Evolutionary conservation across 53 echinoderm and acorn worm genomes (phyloP).

Genomic region (Hippasteria phrygiana): DNA sequence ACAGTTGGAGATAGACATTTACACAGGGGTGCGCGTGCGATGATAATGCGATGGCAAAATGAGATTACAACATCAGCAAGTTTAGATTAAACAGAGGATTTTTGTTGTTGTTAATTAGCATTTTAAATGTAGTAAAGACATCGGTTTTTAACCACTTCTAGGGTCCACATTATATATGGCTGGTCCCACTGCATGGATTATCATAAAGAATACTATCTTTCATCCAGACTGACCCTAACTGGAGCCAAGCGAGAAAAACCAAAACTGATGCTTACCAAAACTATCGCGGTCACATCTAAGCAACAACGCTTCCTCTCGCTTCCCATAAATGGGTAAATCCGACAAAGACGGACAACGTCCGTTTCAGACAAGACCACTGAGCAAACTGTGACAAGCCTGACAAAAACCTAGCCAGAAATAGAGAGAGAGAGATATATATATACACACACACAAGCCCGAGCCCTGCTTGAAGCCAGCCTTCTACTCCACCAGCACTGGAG

Average conservation of each 20-base stretch:
- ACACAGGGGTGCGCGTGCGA: no score
- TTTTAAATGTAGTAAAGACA: no score
- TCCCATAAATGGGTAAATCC: slow-evolving; percentile 1
- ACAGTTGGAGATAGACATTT: no score
- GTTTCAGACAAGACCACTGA: slow-evolving; percentile 36
- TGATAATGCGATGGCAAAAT: no score
- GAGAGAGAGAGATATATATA: slow-evolving; percentile 6
- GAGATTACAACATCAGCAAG: no score
- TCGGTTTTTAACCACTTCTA: background rate
- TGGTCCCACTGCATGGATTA: background rate
- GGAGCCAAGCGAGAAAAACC: background rate
- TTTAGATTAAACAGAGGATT: no score
- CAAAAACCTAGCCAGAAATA: slow-evolving; percentile 47
- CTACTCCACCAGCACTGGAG: slow-evolving; percentile 43
- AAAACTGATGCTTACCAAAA: slow-evolving; percentile 34
- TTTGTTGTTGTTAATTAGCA: no score
- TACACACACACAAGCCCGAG: slow-evolving; percentile 16
- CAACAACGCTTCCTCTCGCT: background rate
- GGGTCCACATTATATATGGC: background rate
- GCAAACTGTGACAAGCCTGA: slow-evolving; percentile 48
- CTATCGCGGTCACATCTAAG: background rate
- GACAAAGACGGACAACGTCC: slow-evolving; percentile 27
- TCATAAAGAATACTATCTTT: background rate
- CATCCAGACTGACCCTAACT: background rate
- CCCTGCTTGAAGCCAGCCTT: slow-evolving; percentile 40